Evolutionary conservation across 2,888 invertebrate genomes (phyloP).

Genomic region (Acanthococcus lagerstroemiae): DNA sequence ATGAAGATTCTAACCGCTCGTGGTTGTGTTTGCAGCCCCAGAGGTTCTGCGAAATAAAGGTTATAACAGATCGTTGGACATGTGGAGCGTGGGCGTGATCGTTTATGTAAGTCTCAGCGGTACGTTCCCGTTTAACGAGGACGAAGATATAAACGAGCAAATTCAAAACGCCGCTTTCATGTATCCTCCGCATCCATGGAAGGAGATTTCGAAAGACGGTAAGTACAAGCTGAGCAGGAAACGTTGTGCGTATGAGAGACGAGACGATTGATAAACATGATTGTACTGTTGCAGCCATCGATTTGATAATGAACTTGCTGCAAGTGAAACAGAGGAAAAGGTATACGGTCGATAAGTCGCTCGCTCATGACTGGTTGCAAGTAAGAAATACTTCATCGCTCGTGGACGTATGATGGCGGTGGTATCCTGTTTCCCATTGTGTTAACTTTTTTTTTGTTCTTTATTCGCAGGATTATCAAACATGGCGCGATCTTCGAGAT

Average conservation of each 20-base stretch:
- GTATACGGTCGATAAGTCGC: slow-evolving; percentile 90
- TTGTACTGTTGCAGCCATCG: slow-evolving; percentile 71
- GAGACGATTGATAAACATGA: not conserved
- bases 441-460: slow-evolving; percentile 11
- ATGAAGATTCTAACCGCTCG: too few species aligned
- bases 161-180: slow-evolving; percentile 99
- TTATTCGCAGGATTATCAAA: slow-evolving; percentile 63
- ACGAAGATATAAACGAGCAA: slow-evolving; percentile 98
- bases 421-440: not conserved
- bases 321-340: slow-evolving; percentile 95
- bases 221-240: too few species aligned
- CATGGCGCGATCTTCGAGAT: slow-evolving; percentile 86
- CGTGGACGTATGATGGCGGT: too few species aligned
- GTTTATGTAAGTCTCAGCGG: slow-evolving; percentile 97
- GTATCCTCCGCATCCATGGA: slow-evolving; percentile 98
- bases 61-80: slow-evolving; percentile 95
- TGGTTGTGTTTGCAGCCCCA: slow-evolving; percentile 83
- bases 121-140: slow-evolving; percentile 99
- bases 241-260: not conserved
- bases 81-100: slow-evolving; percentile 99
- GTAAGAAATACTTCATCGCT: slow-evolving; percentile 43
- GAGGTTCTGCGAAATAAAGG: slow-evolving; percentile 97
- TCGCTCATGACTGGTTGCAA: slow-evolving; percentile 92
- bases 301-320: slow-evolving; percentile 91
- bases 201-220: slow-evolving; percentile 87